Evolutionary conservation across 2,888 invertebrate genomes (phyloP).

Genomic region (Rosalia funebris): DNA sequence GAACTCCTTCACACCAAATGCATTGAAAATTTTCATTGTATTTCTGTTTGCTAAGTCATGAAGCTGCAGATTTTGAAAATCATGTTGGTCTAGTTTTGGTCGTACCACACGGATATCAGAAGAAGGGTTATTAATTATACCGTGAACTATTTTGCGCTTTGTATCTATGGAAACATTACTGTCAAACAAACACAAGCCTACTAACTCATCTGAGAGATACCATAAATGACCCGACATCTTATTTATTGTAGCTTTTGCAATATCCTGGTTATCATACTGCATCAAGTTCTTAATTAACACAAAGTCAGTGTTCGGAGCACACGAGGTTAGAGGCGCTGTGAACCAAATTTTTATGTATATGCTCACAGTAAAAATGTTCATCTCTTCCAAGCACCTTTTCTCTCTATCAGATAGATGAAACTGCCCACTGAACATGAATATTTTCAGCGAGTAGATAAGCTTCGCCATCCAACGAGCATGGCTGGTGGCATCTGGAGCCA

Average conservation of each 20-base stretch:
- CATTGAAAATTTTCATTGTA: conserved; percentile 2
- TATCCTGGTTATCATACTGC: conserved; percentile 1
- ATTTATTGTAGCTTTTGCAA: conserved; percentile 1
- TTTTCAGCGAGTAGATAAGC: too few relatives aligned
- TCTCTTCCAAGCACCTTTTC: too few relatives aligned
- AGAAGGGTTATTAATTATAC: conserved; percentile 2
- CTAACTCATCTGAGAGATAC: too few relatives aligned
- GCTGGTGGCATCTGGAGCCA: too few relatives aligned
- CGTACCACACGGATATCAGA: not conserved
- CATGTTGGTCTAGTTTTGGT: not conserved
- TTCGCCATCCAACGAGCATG: too few relatives aligned
- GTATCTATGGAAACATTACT: not conserved
- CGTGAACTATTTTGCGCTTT: not conserved
- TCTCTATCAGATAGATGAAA: too few relatives aligned
- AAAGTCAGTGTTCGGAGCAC: too few relatives aligned
- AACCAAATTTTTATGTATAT: conserved; percentile 7
- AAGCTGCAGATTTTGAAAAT: too few relatives aligned
- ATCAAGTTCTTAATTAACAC: conserved; percentile 7
- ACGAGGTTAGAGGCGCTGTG: conserved; percentile 6
- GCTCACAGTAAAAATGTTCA: not conserved
- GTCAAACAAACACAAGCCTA: too few relatives aligned
- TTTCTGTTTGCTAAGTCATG: conserved; percentile 1
- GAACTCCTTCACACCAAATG: too few relatives aligned
- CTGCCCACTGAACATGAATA: too few relatives aligned
- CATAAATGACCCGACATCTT: too few relatives aligned